Percentiles rank a stretch among this genome's conserved stretches.
Evolutionary conservation across 2,113 vertebrate species (phyloP).

Genomic region (Clinocottus analis): DNA sequence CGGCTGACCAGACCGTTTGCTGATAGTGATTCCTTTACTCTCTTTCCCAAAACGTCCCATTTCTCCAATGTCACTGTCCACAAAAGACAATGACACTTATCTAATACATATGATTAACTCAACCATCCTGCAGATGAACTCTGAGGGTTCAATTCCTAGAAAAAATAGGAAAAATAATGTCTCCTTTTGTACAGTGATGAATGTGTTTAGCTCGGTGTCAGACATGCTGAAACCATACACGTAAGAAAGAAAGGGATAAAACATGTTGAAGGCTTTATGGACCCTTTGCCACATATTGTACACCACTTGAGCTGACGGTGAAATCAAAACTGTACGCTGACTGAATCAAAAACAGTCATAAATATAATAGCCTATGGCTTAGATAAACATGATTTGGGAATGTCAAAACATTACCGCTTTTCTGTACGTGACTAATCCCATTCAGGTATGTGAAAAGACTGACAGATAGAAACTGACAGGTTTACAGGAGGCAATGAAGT

Average conservation of each 20-base stretch:
- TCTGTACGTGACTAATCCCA: slow-evolving; percentile 38
- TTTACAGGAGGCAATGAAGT: slow-evolving; percentile 41
- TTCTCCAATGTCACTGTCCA: neutral
- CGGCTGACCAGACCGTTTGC: neutral
- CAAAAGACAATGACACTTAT: slow-evolving; percentile 19
- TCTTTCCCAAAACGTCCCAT: neutral
- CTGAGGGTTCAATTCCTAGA: slow-evolving; percentile 26
- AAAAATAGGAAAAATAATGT: slow-evolving; percentile 53
- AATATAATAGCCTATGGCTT: slow-evolving; percentile 50
- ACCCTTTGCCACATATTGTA: slow-evolving; percentile 51
- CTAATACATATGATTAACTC: slow-evolving; percentile 20
- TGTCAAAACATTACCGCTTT: slow-evolving; percentile 34
- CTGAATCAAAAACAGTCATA: slow-evolving; percentile 59
- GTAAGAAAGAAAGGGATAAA: slow-evolving; percentile 58
- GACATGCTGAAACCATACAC: slow-evolving; percentile 55
- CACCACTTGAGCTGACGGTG: slow-evolving; percentile 49
- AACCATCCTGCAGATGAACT: slow-evolving; percentile 42
- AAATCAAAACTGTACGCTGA: slow-evolving; percentile 66
- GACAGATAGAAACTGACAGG: slow-evolving; percentile 18
- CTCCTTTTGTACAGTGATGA: slow-evolving; percentile 47
- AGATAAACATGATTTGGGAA: slow-evolving; percentile 48
- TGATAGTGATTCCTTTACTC: neutral
- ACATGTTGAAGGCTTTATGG: slow-evolving; percentile 64
- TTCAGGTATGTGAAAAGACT: slow-evolving; percentile 27
- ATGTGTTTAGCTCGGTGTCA: slow-evolving; percentile 63